Evolutionary conservation across 1,140 invertebrate genomes (phyloP).

Genomic region (Pogonomyrmex californicus): DNA sequence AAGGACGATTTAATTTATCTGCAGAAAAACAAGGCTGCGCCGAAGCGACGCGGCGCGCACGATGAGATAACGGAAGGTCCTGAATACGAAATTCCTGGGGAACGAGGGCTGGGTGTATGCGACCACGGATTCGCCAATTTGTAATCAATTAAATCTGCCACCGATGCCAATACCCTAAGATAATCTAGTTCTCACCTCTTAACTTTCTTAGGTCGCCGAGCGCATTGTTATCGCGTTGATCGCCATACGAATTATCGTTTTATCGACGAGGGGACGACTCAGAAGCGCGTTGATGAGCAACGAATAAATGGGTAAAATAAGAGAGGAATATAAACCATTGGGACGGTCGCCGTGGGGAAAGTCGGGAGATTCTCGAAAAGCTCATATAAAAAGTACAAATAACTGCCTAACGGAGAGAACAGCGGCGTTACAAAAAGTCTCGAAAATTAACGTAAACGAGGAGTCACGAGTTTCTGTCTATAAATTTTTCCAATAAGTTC

Average conservation of each 20-base stretch:
- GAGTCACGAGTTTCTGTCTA: slow-evolving; percentile 20
- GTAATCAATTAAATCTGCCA: slow-evolving; percentile 59
- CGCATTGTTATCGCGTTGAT: slow-evolving; percentile 49
- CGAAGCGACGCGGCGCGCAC: slow-evolving; percentile 28
- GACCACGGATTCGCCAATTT: slow-evolving; percentile 29
- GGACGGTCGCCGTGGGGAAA: not conserved
- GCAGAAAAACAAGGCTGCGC: slow-evolving; percentile 49
- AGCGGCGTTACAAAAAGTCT: slow-evolving; percentile 24
- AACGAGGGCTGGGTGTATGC: slow-evolving; percentile 17
- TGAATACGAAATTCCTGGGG: slow-evolving; percentile 27
- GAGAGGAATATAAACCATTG: not conserved
- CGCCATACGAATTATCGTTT: slow-evolving; percentile 56
- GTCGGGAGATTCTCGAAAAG: not conserved
- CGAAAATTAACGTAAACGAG: slow-evolving; percentile 4
- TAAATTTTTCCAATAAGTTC: slow-evolving; percentile 52
- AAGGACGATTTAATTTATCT: slow-evolving; percentile 62
- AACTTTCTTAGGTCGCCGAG: slow-evolving; percentile 16
- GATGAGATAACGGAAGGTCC: slow-evolving; percentile 50
- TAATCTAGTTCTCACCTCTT: slow-evolving; percentile 32
- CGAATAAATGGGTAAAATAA: not conserved
- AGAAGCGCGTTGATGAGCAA: slow-evolving; percentile 17
- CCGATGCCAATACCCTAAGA: slow-evolving; percentile 38
- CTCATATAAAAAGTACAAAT: slow-evolving; percentile 38
- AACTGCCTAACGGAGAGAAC: slow-evolving; percentile 6
- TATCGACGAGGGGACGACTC: slow-evolving; percentile 15